Percentiles rank a stretch among this genome's conserved stretches.
phyloP scores from a whole-genome alignment of 2,113 vertebrate genomes.

The Trogon surrucura region DNA sequence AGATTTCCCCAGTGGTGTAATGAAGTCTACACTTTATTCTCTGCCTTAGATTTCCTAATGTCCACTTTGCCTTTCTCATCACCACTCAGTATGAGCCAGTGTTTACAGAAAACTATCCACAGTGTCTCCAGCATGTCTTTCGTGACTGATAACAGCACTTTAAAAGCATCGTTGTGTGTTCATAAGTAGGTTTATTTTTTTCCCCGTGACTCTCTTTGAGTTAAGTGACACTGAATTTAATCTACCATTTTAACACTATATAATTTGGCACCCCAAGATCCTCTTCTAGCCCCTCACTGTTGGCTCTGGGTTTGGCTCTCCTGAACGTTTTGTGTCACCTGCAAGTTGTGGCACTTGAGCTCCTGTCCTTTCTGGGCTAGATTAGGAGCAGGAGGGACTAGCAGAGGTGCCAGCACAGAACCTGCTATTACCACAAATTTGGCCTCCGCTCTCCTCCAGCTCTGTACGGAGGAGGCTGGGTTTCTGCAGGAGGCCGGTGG shows the following conservation, averaged over 20 bases:
- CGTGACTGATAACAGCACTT: neutral
- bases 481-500: neutral
- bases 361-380: neutral
- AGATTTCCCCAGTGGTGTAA: neutral
- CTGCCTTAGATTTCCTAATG: neutral
- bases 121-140: neutral
- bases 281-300: accelerated
- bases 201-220: neutral
- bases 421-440: neutral
- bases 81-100: neutral
- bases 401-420: neutral
- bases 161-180: neutral
- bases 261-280: neutral
- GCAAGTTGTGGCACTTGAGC: neutral
- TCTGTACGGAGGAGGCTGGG: accelerated
- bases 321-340: neutral
- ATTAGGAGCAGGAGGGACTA: neutral
- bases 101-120: neutral
- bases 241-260: neutral
- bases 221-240: neutral
- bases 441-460: neutral
- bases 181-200: neutral
- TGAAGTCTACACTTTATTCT: neutral
- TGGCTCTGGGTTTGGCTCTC: neutral
- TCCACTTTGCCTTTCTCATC: neutral